phyloP scores from a whole-genome alignment of 2,113 vertebrate genomes.

The Sapayoa aenigma region DNA sequence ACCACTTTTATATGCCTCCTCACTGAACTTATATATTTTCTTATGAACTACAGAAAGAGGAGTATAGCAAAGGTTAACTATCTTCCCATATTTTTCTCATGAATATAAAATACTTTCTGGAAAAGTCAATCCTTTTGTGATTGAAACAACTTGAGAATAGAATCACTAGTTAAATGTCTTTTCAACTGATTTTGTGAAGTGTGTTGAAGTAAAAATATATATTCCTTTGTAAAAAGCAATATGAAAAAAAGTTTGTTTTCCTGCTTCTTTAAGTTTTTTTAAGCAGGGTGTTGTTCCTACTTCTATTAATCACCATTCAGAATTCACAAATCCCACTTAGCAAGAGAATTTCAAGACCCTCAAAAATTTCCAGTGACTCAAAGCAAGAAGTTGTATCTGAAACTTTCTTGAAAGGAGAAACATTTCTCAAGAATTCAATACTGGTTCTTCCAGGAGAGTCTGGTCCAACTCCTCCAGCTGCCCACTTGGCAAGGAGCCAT shows the following conservation, averaged over 20 bases:
- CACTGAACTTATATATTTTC: neutral
- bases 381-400: neutral
- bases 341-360: neutral
- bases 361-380: neutral
- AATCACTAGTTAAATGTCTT: neutral
- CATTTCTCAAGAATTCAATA: neutral
- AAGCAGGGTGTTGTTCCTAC: neutral
- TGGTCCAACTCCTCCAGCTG: slow-evolving; percentile 43
- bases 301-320: neutral
- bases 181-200: neutral
- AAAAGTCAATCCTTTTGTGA: neutral
- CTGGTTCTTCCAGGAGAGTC: neutral
- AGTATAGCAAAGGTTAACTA: neutral
- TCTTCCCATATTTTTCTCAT: neutral
- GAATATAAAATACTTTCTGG: neutral
- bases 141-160: neutral
- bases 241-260: neutral
- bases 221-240: neutral
- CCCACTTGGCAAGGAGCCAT: slow-evolving; percentile 17
- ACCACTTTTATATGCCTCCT: neutral
- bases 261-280: neutral
- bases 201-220: neutral
- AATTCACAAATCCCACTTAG: neutral
- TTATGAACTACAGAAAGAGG: neutral
- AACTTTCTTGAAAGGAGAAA: neutral